Percentiles rank a stretch among this genome's conserved stretches.
Conservation (phyloP, 2,888 invertebrate genomes). For the Ophioninae sp. region DNA sequence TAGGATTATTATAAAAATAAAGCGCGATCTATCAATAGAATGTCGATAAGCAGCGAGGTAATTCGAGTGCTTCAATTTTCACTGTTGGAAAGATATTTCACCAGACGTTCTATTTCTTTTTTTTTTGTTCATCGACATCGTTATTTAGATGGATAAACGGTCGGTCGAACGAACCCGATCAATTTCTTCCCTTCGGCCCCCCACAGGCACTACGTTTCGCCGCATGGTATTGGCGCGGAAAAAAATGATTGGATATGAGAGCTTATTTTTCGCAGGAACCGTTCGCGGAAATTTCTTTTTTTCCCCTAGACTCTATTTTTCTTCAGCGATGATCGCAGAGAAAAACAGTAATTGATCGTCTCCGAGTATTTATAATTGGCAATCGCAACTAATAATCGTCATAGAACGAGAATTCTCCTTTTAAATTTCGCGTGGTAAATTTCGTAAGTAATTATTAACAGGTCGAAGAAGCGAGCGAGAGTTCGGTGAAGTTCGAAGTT, state of each 20-base stretch:
- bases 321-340: no score
- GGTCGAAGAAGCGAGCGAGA: no score
- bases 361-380: no score
- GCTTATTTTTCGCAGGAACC: background rate
- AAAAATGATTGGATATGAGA: background rate
- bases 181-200: background rate
- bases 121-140: constrained; percentile 9
- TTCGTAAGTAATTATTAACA: no score
- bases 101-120: background rate
- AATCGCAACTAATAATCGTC: no score
- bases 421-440: no score
- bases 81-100: constrained; percentile 37
- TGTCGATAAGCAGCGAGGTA: constrained; percentile 60
- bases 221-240: background rate
- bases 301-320: no score
- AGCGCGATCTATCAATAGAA: constrained; percentile 58
- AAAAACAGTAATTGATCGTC: no score
- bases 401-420: background rate
- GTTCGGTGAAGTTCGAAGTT: no score
- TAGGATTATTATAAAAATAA: constrained; percentile 61
- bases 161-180: background rate
- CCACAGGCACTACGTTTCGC: background rate
- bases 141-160: constrained; percentile 12
- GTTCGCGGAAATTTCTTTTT: background rate
- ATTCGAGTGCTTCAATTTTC: constrained; percentile 59